Evolutionary conservation across 2,888 invertebrate genomes (phyloP).

Genomic region (Luffia ferchaultella): DNA sequence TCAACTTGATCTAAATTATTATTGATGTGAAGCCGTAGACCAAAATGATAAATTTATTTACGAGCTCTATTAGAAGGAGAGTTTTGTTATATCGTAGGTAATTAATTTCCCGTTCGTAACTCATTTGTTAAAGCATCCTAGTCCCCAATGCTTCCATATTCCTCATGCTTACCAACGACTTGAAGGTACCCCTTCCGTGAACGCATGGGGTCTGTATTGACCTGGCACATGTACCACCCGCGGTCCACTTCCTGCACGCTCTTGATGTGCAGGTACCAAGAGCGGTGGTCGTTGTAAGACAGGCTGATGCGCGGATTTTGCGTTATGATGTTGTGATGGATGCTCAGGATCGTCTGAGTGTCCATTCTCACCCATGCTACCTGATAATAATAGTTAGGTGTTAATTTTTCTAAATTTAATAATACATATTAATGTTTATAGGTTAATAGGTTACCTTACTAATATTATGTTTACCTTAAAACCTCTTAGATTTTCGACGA

Average conservation of each 20-base stretch:
- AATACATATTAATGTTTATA: no score
- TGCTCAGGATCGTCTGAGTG: constrained; percentile 91
- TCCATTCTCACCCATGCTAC: constrained; percentile 95
- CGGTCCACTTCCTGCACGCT: constrained; percentile 87
- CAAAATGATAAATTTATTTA: no score
- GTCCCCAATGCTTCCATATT: no score
- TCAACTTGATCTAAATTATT: no score
- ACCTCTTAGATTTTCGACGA: constrained; percentile 86
- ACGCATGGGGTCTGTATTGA: constrained; percentile 93
- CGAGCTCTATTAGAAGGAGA: no score
- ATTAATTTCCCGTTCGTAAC: no score
- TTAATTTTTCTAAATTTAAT: no score
- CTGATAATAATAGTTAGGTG: constrained; percentile 41
- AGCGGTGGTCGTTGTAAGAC: constrained; percentile 88
- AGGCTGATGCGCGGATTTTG: constrained; percentile 88
- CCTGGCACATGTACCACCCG: constrained; percentile 93
- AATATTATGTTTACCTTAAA: constrained; percentile 75
- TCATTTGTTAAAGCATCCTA: no score
- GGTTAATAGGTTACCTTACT: constrained; percentile 2
- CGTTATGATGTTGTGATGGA: constrained; percentile 91
- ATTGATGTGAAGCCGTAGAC: no score
- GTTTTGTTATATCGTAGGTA: no score
- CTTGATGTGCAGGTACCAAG: constrained; percentile 91
- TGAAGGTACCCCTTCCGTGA: constrained; percentile 88
- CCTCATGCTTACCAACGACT: constrained; percentile 90